phyloP scores from a whole-genome alignment of 1,140 invertebrate genomes.

The Acromyrmex echinatior region DNA sequence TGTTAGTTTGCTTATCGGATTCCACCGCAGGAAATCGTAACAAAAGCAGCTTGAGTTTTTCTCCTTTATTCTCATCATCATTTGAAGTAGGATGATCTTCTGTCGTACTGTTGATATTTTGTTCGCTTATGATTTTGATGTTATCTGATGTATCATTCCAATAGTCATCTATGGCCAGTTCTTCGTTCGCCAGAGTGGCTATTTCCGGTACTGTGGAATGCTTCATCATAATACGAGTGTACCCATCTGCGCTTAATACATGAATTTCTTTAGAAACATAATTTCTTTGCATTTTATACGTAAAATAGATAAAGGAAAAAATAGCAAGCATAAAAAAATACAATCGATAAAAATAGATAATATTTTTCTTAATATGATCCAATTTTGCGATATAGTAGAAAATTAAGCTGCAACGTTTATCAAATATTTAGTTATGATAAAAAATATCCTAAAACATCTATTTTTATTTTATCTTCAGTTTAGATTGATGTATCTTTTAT shows the following conservation, averaged over 20 bases:
- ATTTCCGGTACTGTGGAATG: slow-evolving; percentile 80
- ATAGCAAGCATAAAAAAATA: background rate
- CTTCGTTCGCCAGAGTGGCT: slow-evolving; percentile 68
- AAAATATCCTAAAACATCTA: background rate
- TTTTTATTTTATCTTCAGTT: background rate
- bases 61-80: slow-evolving; percentile 17
- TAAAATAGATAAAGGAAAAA: background rate
- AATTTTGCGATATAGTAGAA: background rate
- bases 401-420: background rate
- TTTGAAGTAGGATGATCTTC: background rate
- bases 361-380: background rate
- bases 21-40: background rate
- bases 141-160: slow-evolving; percentile 80
- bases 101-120: background rate
- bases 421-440: background rate
- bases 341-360: background rate
- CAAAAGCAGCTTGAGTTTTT: slow-evolving; percentile 29
- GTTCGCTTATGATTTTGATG: slow-evolving; percentile 67
- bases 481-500: background rate
- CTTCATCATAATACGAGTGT: slow-evolving; percentile 82
- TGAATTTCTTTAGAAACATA: background rate
- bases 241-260: slow-evolving; percentile 75
- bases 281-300: background rate
- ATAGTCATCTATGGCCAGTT: slow-evolving; percentile 76
- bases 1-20: slow-evolving; percentile 41